Percentiles rank a stretch among this genome's conserved stretches.
These are phyloP conservation scores for Calonectris borealis DNA, from an alignment of 2,113 vertebrate genomes.

Conservation along the genomic window DNA sequence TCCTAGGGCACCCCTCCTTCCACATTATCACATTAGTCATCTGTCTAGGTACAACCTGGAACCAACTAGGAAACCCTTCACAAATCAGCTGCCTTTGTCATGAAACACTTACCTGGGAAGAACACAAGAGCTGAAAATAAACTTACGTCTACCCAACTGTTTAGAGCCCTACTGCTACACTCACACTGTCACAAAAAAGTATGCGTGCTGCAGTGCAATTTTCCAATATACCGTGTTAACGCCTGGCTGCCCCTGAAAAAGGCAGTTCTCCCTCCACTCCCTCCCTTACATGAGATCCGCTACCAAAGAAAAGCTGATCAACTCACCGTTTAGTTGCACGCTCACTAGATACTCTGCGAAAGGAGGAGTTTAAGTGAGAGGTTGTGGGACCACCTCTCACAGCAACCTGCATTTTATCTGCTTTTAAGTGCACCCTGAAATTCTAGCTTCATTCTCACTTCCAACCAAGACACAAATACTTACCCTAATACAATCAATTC, in stretches of 20 bases:
- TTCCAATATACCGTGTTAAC: neutral
- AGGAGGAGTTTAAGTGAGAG: neutral
- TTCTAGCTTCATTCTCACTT: neutral
- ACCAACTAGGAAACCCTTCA: neutral
- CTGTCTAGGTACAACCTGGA: neutral
- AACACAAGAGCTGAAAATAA: neutral
- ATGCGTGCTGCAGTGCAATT: neutral
- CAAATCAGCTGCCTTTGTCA: neutral
- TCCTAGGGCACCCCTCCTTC: neutral
- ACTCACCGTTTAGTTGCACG: accelerated
- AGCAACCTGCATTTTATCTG: neutral
- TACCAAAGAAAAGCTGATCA: neutral
- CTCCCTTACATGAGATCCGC: neutral
- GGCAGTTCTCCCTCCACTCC: neutral
- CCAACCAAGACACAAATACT: constrained; percentile 57
- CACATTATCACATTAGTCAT: neutral
- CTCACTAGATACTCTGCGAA: neutral
- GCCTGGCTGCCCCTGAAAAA: neutral
- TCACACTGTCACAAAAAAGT: neutral
- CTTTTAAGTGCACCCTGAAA: neutral
- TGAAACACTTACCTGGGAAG: neutral
- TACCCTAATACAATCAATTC: constrained; percentile 99
- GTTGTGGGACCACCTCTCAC: neutral
- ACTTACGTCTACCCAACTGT: neutral
- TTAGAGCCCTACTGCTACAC: neutral